These are phyloP conservation scores for Luperina nickerlii DNA, from an alignment of 2,888 invertebrate species.

Conservation along the genomic window DNA sequence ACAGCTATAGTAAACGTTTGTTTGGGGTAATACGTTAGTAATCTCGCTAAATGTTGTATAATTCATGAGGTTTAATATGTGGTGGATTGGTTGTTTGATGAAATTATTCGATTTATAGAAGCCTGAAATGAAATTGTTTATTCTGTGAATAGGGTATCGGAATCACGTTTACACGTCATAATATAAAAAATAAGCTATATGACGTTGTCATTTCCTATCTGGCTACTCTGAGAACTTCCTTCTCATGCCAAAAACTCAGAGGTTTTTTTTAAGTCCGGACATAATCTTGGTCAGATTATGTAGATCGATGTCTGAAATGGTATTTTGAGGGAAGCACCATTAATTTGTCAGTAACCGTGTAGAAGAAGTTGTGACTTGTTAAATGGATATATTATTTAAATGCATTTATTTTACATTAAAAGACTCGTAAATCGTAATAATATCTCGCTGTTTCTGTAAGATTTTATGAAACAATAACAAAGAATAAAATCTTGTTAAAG, in stretches of 20 bases:
- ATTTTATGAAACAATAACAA: neutral
- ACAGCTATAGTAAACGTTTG: slow-evolving; percentile 34
- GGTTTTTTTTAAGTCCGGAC: neutral
- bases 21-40: slow-evolving; percentile 48
- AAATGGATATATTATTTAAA: neutral
- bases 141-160: neutral
- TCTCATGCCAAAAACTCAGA: neutral
- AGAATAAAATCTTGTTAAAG: neutral
- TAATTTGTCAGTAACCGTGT: neutral
- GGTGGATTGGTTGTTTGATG: neutral
- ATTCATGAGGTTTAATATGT: slow-evolving; percentile 35
- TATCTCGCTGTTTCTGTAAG: neutral
- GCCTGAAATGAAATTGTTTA: neutral
- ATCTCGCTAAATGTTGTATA: slow-evolving; percentile 51
- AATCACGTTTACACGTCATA: neutral
- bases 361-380: neutral
- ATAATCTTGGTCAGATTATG: neutral
- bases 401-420: neutral
- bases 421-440: neutral
- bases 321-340: neutral
- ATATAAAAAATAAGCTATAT: neutral
- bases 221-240: neutral
- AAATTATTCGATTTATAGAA: slow-evolving; percentile 20
- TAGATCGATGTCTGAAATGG: neutral
- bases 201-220: neutral